Evolutionary conservation across 2,113 vertebrate species (phyloP).

Genomic region (Fulmarus glacialis): DNA sequence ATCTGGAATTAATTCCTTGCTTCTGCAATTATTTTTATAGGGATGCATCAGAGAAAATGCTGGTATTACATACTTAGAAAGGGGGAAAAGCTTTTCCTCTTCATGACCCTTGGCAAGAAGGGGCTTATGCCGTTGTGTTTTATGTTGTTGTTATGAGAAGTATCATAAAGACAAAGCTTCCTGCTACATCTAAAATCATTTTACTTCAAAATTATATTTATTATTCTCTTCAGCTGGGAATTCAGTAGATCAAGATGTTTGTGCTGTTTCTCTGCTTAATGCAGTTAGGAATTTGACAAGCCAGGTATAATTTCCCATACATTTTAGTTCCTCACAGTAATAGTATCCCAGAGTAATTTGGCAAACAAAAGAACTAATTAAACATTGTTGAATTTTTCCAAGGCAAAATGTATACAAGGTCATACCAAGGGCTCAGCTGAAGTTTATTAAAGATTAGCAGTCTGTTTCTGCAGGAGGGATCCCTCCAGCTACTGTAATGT

Average conservation of each 20-base stretch:
- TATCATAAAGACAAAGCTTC: not conserved
- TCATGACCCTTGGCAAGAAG: not conserved
- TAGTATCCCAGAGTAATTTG: conserved; percentile 1
- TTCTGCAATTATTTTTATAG: not conserved
- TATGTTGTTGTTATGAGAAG: not conserved
- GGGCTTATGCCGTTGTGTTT: not conserved
- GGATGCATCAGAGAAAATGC: not conserved
- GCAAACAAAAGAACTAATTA: conserved; percentile 55
- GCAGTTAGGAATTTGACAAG: conserved; percentile 21
- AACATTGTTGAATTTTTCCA: conserved; percentile 26
- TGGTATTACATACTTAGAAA: not conserved
- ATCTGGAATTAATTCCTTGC: not conserved
- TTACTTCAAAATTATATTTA: conserved; percentile 47
- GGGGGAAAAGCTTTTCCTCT: not conserved
- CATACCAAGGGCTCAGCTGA: conserved; percentile 28
- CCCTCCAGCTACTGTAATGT: conserved; percentile 22
- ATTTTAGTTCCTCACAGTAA: not conserved
- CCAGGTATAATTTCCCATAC: conserved; percentile 27
- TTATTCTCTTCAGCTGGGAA: conserved; percentile 40
- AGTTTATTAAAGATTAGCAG: conserved; percentile 62
- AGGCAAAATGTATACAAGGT: conserved; percentile 40
- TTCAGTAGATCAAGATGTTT: conserved; percentile 27
- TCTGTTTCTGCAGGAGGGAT: conserved; percentile 36
- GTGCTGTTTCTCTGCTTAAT: conserved; percentile 8
- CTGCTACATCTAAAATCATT: conserved; percentile 9